Base-by-base conservation (phyloP, 2,113 vertebrate species). In the Tiliqua scincoides region DNA sequence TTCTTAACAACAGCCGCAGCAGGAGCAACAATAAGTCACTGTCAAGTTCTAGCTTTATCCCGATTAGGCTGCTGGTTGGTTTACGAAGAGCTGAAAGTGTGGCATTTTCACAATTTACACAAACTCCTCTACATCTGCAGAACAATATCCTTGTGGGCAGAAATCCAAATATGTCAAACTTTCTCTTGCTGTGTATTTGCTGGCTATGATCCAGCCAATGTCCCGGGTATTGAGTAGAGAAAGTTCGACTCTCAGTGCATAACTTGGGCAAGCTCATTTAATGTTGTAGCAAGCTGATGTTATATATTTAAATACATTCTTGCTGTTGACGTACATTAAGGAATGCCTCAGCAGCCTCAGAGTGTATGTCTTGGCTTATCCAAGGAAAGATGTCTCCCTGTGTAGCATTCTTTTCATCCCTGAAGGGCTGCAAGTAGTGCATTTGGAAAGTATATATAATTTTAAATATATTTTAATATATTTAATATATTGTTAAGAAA, bases 401-500 rank as follows among this genome's bases (percentile, higher is more conserved):
- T 43, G 74, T 86, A 92, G 48, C 87, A 87, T 91, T 91, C 70
- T 84, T 40, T 43, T 91, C 82, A 85, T 83, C 57, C 74, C 79
- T 32, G 27, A 68, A 76, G 83, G 84, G 43, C 59, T 12, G 82
- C 21, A 0, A 61, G 61, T 1, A 4, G 85, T 92, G n/a, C 54
- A 84, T 7, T 87, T 91, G 85, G 67, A 75, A 62, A 77, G 43
- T 75, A 68, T 54, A 85, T 88, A 3, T 92, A 92, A 87, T 93
- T 92, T 93, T 95, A 92, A 93, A 93, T 94, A 89, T 80, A 88
- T 93, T 93, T 93, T 92, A 85, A 93, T 8, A 48, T 8, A 48
- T 4, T 48, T 48, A 57, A 93, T 94, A 89, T 80, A 88, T 93
- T 93, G 93, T 92, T 86, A 92, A 94, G 92, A 89, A 93, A 79